A percentile compares a stretch with the other conserved stretches of the same genome.
These are phyloP conservation scores for Rhynchonycteris naso DNA, from an alignment of 2,797 vertebrate species.

Conservation along the genomic window DNA sequence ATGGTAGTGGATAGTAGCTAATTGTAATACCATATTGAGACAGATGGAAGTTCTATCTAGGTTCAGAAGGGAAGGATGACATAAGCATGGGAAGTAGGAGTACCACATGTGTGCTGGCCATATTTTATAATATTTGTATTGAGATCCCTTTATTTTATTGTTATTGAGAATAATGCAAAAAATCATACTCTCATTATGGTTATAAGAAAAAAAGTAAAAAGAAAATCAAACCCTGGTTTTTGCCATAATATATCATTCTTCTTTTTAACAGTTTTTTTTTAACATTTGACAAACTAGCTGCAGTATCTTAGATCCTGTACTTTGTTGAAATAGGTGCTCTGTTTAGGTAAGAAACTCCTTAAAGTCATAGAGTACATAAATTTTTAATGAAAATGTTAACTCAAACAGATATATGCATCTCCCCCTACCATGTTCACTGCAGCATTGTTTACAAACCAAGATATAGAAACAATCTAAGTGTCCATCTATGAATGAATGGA, in stretches of 20 bases:
- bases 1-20: neutral
- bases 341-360: neutral
- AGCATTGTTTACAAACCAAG: neutral
- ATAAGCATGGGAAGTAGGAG: neutral
- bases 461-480: neutral
- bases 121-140: neutral
- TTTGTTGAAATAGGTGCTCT: neutral
- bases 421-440: neutral
- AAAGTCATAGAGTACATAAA: neutral
- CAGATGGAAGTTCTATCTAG: neutral
- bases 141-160: neutral
- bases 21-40: neutral
- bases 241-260: neutral
- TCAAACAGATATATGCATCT: neutral
- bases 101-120: neutral
- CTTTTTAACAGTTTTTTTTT: neutral
- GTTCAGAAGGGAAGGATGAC: neutral
- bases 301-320: neutral
- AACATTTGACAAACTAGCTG: neutral
- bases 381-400: neutral
- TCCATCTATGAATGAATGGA: neutral
- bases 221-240: neutral
- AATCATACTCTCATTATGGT: neutral
- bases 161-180: neutral
- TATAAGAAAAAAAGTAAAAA: neutral